Evolutionary conservation across 1,140 invertebrate genomes (phyloP).

Genomic region (Carposina sasakii): DNA sequence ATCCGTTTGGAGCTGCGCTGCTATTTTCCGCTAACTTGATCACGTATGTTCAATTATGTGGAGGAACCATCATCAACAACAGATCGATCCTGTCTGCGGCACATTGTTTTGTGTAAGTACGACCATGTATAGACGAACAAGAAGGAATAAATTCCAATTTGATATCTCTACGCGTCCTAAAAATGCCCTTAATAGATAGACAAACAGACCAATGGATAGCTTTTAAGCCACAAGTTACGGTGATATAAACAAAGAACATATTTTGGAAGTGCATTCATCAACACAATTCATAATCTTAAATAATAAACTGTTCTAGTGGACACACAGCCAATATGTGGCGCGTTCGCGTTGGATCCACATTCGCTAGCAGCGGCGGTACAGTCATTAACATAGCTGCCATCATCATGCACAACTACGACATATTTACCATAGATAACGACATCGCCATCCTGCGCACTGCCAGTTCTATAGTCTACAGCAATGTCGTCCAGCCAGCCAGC

Average conservation of each 20-base stretch:
- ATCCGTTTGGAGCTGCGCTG: constrained; percentile 23
- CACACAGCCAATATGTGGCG: constrained; percentile 11
- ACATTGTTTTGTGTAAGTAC: constrained; percentile 38
- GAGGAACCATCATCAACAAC: constrained; percentile 38
- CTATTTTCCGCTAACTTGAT: too few relatives aligned
- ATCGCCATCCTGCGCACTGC: constrained; percentile 60
- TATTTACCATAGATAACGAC: constrained; percentile 74
- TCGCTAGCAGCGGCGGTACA: constrained; percentile 18
- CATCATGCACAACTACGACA: constrained; percentile 3
- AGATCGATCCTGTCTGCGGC: constrained; percentile 37
- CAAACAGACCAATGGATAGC: neutral
- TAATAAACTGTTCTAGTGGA: neutral
- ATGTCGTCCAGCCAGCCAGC: constrained; percentile 10
- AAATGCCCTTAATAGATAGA: neutral
- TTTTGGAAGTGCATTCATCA: neutral
- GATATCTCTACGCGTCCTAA: neutral
- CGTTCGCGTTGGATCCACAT: constrained; percentile 16
- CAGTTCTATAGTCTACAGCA: constrained; percentile 41
- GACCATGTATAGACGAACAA: neutral
- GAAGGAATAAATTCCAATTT: neutral
- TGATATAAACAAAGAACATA: neutral
- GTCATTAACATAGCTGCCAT: constrained; percentile 20
- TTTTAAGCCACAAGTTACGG: neutral
- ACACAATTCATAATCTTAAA: neutral
- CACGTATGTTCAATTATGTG: constrained; percentile 41